Base-by-base conservation (phyloP, 1,140 invertebrate genomes). In the Brachionus manjavacas region DNA sequence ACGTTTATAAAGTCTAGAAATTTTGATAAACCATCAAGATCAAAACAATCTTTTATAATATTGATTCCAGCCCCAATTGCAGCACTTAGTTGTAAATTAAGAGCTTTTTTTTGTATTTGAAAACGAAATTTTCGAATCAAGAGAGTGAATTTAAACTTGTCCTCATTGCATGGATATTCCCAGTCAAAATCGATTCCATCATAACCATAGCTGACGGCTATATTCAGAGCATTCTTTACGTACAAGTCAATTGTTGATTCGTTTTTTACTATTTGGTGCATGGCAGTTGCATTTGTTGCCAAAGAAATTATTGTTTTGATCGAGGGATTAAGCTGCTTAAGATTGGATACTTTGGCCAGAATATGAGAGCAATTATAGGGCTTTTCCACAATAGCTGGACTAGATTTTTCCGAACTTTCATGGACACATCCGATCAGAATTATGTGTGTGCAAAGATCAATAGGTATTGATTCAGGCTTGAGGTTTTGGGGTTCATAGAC, bases 101-200 rank as follows among this genome's bases (percentile, higher is more conserved):
- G 8, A n/a, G 25, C 12, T 8, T 70, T 35, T 70, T 70, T 70
- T 35, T 70, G 12, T 4, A 70, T 25, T 14, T 46, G 41, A 46
- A 46, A 76, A 9, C 39, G 35, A 76, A 76, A 43, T 76, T 43
- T 23, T 49, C 49, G 39, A 7, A 76, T 4, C 14, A 76, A 76
- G 28, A 43, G 7, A 11, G 72, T 76, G 12, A 43, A 76, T 43
- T 43, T 43, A 25, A 25, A 76, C 39, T 76, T 76, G 39, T 76
- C 35, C 6, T 76, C 43, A 25, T 43, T 43, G 25, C 72, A 76
- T 12, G 72, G 72, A 49, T 76, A 76, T 76, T 76, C 72, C 72
- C 72, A 76, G 43, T 76, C 72, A 76, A 76, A 76, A 76, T 76
- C 72, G 23, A 76, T 23, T 12, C 72, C 72, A 76, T 76, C 39